phyloP scores from a whole-genome alignment of 2,797 vertebrate genomes.

The Microctenopoma steveboyesi region DNA sequence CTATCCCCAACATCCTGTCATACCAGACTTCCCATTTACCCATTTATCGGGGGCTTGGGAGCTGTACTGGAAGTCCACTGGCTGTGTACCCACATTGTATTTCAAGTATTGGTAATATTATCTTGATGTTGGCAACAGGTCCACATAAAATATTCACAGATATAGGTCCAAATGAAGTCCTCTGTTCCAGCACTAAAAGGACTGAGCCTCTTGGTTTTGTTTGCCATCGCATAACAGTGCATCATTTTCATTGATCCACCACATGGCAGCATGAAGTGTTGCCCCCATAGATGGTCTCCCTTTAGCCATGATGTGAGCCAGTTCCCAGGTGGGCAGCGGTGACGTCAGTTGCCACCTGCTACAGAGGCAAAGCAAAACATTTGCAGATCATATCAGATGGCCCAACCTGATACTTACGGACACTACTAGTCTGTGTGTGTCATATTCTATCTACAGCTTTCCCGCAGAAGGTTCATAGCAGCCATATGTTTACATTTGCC shows the following conservation, averaged over 20 bases:
- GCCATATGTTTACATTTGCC: not conserved
- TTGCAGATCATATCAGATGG: conserved; percentile 62
- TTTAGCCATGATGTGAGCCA: conserved; percentile 35
- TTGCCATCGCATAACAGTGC: conserved; percentile 30
- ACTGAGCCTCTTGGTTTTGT: conserved; percentile 5
- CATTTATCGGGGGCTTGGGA: no score
- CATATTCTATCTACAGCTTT: not conserved
- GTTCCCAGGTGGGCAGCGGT: conserved; percentile 1
- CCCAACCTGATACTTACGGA: conserved; percentile 37
- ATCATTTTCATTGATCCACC: conserved; percentile 43
- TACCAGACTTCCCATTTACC: no score
- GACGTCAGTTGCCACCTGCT: conserved; percentile 71
- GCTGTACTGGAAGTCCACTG: no score
- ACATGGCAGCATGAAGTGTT: not conserved
- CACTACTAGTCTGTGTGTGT: not conserved
- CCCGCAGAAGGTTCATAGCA: not conserved
- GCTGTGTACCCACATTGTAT: no score
- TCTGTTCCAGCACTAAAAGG: conserved; percentile 7
- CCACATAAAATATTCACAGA: no score
- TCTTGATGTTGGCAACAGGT: no score
- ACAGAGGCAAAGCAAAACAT: conserved; percentile 70
- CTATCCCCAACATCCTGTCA: no score
- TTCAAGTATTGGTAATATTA: no score
- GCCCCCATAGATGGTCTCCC: conserved; percentile 29
- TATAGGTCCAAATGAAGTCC: no score